Evolutionary conservation across 2,797 vertebrate genomes (phyloP).

Genomic region (Synaphobranchus kaupii): DNA sequence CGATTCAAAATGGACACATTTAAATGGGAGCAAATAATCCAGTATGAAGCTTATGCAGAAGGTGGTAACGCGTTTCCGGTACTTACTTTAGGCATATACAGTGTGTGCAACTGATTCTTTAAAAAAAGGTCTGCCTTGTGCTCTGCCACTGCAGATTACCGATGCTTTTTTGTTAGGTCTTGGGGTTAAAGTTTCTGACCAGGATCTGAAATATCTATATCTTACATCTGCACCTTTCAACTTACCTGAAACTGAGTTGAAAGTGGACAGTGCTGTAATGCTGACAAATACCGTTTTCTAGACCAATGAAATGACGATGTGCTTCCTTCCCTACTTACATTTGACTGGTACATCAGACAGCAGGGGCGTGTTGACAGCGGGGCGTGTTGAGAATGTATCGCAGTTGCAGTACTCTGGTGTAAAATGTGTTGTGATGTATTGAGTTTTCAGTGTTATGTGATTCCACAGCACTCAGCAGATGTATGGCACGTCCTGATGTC

Average conservation of each 20-base stretch:
- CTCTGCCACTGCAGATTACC: neutral
- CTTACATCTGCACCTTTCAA: neutral
- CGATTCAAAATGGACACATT: too few relatives aligned
- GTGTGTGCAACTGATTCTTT: neutral
- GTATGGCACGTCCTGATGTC: neutral
- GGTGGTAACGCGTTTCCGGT: too few relatives aligned
- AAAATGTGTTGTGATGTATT: neutral
- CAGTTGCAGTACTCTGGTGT: neutral
- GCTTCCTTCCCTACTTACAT: neutral
- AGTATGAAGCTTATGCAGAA: too few relatives aligned
- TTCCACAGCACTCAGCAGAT: neutral
- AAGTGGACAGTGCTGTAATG: neutral
- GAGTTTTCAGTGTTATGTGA: neutral
- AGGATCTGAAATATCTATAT: neutral
- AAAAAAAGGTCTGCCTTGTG: neutral
- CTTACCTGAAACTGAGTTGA: neutral
- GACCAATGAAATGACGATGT: neutral
- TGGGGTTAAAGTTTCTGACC: neutral
- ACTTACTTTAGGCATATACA: neutral
- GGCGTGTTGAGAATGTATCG: neutral
- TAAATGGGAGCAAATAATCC: too few relatives aligned
- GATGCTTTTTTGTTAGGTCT: neutral
- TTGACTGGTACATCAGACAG: neutral
- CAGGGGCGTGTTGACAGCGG: neutral
- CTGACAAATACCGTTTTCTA: neutral